Base-by-base conservation (phyloP, 92 coral and sea anemone genomes). In the Porites cylindrica region DNA sequence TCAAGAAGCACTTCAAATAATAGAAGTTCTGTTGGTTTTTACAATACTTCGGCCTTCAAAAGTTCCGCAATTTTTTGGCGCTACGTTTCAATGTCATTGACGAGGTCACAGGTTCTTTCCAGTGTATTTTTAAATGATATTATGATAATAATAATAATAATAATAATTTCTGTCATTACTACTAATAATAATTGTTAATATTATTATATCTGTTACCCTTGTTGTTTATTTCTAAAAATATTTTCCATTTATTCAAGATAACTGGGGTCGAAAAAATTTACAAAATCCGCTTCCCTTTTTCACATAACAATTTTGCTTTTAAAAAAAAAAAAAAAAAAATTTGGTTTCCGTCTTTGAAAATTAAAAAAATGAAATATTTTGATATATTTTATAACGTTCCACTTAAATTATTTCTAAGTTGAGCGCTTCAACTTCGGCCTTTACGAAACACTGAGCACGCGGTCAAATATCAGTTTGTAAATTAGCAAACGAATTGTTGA, bases 401-500 rank as follows among this genome's bases (percentile, higher is more conserved):
- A 8, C 10, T 17, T n/a, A 51, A n/a, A 73, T 60, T 13, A 52
- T 62, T 47, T 38, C 19, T 18, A 21, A 51, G 17, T 83, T 61
- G 20, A 72, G 43, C 8, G 53, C 19, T 74, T 62, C 10, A 56
- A 74, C 73, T 74, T 73, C 66, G 14, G 56, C 19, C n/a, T 74
- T 54, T 20, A 62, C 54, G 50, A 51, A 63, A 50, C 65, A 73
- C 54, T 51, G 79, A 83, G 19, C 81, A 53, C 74, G 47, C 52
- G 70, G 82, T 71, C 74, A 60, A 43, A 83, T 74, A 83, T 83
- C 80, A 52, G 73, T 75, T 83, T 62, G 71, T 47, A 72, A 73
- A 73, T 50, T 50, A 61, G 58, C 74, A 72, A 73, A 50, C 65
- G 65, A 74, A 72, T 72, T 18, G 87, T 63, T 83, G 23, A 23